Evolutionary conservation across 2,113 vertebrate species (phyloP).

Genomic region (Regulus satrapa): DNA sequence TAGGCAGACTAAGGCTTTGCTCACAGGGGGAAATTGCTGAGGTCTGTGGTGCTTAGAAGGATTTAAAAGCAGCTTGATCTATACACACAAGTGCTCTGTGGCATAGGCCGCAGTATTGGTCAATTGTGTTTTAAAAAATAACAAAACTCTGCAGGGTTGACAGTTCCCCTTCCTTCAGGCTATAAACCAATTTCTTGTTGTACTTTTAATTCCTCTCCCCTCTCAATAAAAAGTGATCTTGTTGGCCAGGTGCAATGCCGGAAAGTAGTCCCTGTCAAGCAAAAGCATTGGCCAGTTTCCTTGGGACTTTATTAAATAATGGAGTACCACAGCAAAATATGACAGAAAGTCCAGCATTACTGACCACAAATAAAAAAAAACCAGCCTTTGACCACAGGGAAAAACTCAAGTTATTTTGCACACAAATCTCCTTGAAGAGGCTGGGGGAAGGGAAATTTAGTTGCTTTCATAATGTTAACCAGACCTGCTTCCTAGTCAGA

Average conservation of each 20-base stretch:
- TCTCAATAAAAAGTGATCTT: neutral
- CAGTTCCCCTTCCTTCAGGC: neutral
- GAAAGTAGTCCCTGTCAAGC: neutral
- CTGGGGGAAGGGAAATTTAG: neutral
- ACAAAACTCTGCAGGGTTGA: neutral
- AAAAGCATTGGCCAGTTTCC: constrained; percentile 7
- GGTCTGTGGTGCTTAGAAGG: neutral
- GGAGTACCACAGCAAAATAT: neutral
- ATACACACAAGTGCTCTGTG: neutral
- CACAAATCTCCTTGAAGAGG: constrained; percentile 1
- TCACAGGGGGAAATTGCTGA: neutral
- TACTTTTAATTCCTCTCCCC: neutral
- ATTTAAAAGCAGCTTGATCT: neutral
- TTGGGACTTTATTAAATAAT: neutral
- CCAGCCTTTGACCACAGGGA: neutral
- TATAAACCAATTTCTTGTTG: constrained; percentile 9
- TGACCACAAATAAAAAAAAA: constrained; percentile 6
- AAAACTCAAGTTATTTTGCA: neutral
- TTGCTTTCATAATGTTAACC: constrained; percentile 22
- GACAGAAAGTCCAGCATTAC: neutral
- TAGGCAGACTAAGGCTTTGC: neutral
- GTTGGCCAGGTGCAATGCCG: constrained; percentile 24
- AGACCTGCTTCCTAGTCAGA: neutral
- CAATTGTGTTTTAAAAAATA: neutral
- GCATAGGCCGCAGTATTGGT: neutral